Evolutionary conservation across 2,888 invertebrate genomes (phyloP), one percentile per base, ranked within the genome.

Genomic region (Chydorus sphaericus): DNA sequence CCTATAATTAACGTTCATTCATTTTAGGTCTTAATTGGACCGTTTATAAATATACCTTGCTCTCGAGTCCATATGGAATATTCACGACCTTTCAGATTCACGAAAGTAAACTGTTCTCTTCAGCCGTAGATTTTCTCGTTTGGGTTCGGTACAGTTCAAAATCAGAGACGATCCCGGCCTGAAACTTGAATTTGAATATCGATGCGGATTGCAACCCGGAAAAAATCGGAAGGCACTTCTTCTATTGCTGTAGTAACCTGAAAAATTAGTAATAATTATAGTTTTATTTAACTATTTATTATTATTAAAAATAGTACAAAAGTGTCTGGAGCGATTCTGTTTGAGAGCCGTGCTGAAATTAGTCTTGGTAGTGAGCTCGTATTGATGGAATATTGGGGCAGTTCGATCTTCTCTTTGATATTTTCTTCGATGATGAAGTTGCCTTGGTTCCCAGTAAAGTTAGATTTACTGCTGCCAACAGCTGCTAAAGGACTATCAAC

Each of bases 31-130:
- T n/a, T n/a, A n/a, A n/a, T n/a, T n/a, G 20, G 16, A 20, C 23
- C 14, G 0, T 7, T 20, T n/a, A 18, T 28, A 14, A 23, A 16
- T 37, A n/a, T 37, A 54, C 64, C 64, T 60, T 64, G 64, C 37
- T 64, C 64, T 33, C 61, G 57, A 16, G 61, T 61, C 64, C 64
- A 64, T 10, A 64, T 61, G 1, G 63, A 62, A 20, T 59, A 64
- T 44, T 62, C 57, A 1, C 59, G 55, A 14, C 64, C 64, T 20
- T 62, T 59, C 16, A 64, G 57, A 48, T 64, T 60, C 14, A 64
- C 59, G 55, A 61, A 61, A 0, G 62, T 59, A 56, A 59, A 64
- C 54, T 64, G 64, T 57, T 64, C 64, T 2, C 64, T 63, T 2
- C 58, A 60, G 4, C 64, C 64, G 51, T 57, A 63, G n/a, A 64